Conservation (phyloP, 2,113 vertebrate species). For the Marmota monax region DNA sequence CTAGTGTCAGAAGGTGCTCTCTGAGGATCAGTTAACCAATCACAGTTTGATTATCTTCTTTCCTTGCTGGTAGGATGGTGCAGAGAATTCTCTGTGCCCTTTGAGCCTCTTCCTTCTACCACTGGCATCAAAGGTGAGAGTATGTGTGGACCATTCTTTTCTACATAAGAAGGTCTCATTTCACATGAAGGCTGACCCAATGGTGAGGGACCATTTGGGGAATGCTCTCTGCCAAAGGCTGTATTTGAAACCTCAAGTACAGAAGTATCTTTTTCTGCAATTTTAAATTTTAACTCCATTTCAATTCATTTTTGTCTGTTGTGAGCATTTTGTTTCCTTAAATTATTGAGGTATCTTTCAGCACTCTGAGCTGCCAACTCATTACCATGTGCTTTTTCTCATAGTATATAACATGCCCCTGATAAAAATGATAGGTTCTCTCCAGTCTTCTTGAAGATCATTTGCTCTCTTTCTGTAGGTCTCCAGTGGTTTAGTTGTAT, state of each 20-base stretch:
- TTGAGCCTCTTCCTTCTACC: conserved; percentile 88
- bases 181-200: conserved; percentile 93
- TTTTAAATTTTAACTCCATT: conserved; percentile 94
- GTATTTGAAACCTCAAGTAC: conserved; percentile 91
- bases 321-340: not conserved
- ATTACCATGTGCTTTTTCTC: not conserved
- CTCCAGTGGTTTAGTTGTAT: conserved; percentile 93
- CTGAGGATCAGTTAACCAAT: conserved; percentile 86
- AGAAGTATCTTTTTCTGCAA: conserved; percentile 95
- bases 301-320: conserved; percentile 89
- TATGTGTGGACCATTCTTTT: conserved; percentile 92
- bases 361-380: too few species aligned
- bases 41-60: conserved; percentile 88
- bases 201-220: conserved; percentile 94
- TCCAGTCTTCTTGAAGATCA: conserved; percentile 96
- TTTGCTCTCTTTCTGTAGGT: conserved; percentile 93
- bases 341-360: not conserved
- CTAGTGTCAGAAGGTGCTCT: conserved; percentile 93
- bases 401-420: conserved; percentile 87
- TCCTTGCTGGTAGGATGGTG: conserved; percentile 87
- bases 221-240: conserved; percentile 88
- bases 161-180: conserved; percentile 93
- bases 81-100: conserved; percentile 39
- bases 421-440: conserved; percentile 94
- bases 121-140: conserved; percentile 94